Conservation (phyloP, 2,113 vertebrate genomes). For the Brachyhypopomus gauderio region DNA sequence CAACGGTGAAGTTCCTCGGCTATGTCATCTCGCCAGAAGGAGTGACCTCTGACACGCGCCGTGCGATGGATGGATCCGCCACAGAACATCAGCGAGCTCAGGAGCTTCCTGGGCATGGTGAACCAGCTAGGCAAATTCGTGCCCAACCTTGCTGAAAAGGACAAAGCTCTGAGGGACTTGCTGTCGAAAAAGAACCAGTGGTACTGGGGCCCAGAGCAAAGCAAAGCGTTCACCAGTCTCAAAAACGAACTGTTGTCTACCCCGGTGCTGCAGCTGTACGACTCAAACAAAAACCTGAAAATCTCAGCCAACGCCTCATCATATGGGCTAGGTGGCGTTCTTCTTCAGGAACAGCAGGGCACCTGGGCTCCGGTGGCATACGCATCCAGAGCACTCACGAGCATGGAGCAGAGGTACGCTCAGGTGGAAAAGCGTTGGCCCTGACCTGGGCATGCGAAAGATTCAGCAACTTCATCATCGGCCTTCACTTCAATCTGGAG, state of each 20-base stretch:
- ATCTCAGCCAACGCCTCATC: conserved; percentile 18
- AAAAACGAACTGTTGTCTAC: neutral
- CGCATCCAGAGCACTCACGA: conserved; percentile 1
- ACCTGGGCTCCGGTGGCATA: conserved; percentile 23
- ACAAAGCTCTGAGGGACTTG: conserved; percentile 15
- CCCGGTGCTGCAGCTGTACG: conserved; percentile 11
- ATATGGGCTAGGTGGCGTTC: conserved; percentile 13
- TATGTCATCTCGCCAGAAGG: conserved; percentile 5
- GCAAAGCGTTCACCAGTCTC: neutral
- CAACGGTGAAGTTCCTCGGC: too few relatives aligned
- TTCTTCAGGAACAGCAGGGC: conserved; percentile 32
- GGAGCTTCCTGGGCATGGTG: conserved; percentile 47
- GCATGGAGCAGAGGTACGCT: conserved; percentile 21
- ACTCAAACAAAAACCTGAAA: conserved; percentile 46
- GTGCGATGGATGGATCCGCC: neutral
- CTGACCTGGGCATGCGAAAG: conserved; percentile 41
- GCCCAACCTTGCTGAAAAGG: conserved; percentile 29
- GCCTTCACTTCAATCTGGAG: neutral
- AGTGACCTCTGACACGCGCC: conserved; percentile 19
- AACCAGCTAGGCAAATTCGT: conserved; percentile 55
- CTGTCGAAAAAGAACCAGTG: conserved; percentile 39
- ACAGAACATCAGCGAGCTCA: neutral
- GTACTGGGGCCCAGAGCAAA: conserved; percentile 23
- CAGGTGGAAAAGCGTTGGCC: neutral
- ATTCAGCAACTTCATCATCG: conserved; percentile 35